phyloP scores from a whole-genome alignment of 1,140 invertebrate species.

The Antheraea pernyi region DNA sequence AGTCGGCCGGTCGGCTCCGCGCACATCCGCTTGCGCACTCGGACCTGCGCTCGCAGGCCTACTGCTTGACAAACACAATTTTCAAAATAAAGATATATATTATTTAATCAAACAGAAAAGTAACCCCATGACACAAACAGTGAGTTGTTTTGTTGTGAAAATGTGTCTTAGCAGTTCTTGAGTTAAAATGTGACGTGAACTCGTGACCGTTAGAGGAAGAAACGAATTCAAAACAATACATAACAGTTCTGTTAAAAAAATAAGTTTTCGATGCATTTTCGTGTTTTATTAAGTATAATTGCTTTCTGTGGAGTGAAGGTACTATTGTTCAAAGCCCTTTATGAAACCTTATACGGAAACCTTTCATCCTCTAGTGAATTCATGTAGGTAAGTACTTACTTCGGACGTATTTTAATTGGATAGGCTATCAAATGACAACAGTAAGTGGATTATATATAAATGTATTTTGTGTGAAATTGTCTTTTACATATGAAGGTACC shows the following conservation, averaged over 20 bases:
- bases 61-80: conserved; percentile 18
- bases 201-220: conserved; percentile 17
- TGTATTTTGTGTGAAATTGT: background rate
- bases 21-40: conserved; percentile 71
- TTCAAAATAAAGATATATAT: background rate
- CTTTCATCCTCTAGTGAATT: conserved; percentile 24
- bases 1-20: conserved; percentile 58
- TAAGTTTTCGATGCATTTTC: conserved; percentile 14
- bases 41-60: conserved; percentile 53
- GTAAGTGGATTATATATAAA: background rate
- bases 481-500: background rate
- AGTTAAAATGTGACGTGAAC: background rate
- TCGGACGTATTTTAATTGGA: conserved; percentile 33
- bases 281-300: conserved; percentile 14
- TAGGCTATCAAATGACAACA: conserved; percentile 19
- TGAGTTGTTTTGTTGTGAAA: background rate
- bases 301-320: conserved; percentile 26
- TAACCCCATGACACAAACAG: background rate
- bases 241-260: conserved; percentile 22
- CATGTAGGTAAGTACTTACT: conserved; percentile 34
- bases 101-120: background rate
- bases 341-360: conserved; percentile 39
- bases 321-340: background rate
- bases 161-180: conserved; percentile 7
- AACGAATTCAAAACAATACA: conserved; percentile 15